A percentile compares a stretch with the other conserved stretches of the same genome.
phyloP scores from a whole-genome alignment of 2,888 invertebrate species.

The Endotricha flammealis region DNA sequence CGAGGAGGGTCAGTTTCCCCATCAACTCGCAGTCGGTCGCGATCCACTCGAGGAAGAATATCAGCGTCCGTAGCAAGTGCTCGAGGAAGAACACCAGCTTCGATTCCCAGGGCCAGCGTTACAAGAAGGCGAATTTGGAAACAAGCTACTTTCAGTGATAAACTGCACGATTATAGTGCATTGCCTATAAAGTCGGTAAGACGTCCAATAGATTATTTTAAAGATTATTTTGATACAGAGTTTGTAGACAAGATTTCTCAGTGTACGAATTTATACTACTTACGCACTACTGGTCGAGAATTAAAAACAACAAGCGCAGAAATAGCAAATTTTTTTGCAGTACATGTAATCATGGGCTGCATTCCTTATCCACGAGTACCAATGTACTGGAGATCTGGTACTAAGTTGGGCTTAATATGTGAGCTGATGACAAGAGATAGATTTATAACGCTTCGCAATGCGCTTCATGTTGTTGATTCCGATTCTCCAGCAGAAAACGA shows the following conservation, averaged over 20 bases:
- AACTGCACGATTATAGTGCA: constrained; percentile 5
- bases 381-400: too few relatives aligned
- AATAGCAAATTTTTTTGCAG: constrained; percentile 15
- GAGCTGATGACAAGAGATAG: too few relatives aligned
- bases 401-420: too few relatives aligned
- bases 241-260: constrained; percentile 11
- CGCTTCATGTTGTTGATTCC: constrained; percentile 15
- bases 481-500: too few relatives aligned
- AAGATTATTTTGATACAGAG: constrained; percentile 9
- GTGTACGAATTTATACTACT: constrained; percentile 15
- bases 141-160: constrained; percentile 1
- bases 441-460: constrained; percentile 2
- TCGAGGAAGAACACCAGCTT: not conserved
- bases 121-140: constrained; percentile 4
- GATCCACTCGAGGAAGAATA: not conserved
- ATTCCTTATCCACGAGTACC: constrained; percentile 18
- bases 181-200: constrained; percentile 8
- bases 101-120: constrained; percentile 6
- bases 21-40: not conserved
- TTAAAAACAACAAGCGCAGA: constrained; percentile 14
- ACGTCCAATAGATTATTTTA: constrained; percentile 12
- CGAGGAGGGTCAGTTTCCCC: not conserved
- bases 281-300: constrained; percentile 15
- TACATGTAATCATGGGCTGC: constrained; percentile 18
- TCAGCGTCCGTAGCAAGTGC: too few relatives aligned